Conservation (phyloP, 2,797 vertebrate species). For the Borostomias antarcticus region DNA sequence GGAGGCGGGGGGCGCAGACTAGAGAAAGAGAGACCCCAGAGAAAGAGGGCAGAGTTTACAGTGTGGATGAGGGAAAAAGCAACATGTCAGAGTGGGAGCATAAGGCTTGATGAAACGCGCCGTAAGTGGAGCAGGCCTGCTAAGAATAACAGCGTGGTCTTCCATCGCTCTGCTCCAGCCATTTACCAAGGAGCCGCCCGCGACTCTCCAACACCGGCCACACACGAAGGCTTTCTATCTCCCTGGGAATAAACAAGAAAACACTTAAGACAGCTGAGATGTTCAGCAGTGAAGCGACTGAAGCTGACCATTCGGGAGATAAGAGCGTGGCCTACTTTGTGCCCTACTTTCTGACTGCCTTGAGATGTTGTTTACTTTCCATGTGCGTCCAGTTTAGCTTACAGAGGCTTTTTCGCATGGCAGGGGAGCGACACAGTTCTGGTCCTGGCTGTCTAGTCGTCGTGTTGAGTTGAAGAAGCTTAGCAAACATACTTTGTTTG, state of each 20-base stretch:
- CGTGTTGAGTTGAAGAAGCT: not conserved
- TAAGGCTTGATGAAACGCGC: slow-evolving; percentile 41
- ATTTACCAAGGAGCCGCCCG: not conserved
- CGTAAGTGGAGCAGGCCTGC: slow-evolving; percentile 56
- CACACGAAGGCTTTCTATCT: slow-evolving; percentile 46
- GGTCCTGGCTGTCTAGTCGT: not conserved
- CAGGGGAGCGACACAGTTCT: not conserved
- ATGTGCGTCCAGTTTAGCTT: slow-evolving; percentile 37
- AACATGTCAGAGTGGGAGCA: slow-evolving; percentile 34
- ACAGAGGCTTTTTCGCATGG: slow-evolving; percentile 2
- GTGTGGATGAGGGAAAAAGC: slow-evolving; percentile 35
- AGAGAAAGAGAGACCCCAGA: not conserved
- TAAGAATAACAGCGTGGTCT: slow-evolving; percentile 51
- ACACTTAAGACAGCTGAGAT: slow-evolving; percentile 50
- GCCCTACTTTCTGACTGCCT: slow-evolving; percentile 52
- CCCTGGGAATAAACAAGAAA: slow-evolving; percentile 61
- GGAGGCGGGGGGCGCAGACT: too few species aligned
- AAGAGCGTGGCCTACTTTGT: slow-evolving; percentile 67
- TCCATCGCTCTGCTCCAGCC: slow-evolving; percentile 1
- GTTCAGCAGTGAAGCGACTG: slow-evolving; percentile 44
- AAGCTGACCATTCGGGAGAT: slow-evolving; percentile 62
- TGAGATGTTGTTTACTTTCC: slow-evolving; percentile 22
- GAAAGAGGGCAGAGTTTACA: not conserved
- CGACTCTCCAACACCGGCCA: not conserved
- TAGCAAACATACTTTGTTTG: not conserved